Conservation (phyloP, 1,140 invertebrate genomes). For the Drosophila equinoxialis region DNA sequence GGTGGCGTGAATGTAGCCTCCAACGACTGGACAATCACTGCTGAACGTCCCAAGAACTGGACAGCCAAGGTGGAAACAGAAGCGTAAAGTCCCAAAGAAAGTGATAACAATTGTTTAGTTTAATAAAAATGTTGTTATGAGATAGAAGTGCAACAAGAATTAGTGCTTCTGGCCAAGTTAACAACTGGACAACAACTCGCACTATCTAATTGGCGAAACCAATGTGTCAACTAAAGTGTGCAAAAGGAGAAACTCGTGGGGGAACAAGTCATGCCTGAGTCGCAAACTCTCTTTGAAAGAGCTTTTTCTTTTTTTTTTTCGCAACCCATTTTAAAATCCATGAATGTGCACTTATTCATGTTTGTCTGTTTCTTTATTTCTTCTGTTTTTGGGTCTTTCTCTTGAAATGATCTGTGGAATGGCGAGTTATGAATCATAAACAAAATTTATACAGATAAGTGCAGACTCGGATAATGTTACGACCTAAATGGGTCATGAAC, state of each 20-base stretch:
- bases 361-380: background rate
- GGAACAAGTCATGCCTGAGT: slow-evolving; percentile 12
- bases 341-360: slow-evolving; percentile 76
- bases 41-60: slow-evolving; percentile 74
- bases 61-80: slow-evolving; percentile 45
- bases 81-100: slow-evolving; percentile 33
- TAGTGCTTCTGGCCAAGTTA: slow-evolving; percentile 22
- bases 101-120: slow-evolving; percentile 48
- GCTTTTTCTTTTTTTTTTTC: slow-evolving; percentile 44
- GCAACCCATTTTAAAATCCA: slow-evolving; percentile 70
- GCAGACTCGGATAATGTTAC: background rate
- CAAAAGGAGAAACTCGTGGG: slow-evolving; percentile 36
- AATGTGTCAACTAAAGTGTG: slow-evolving; percentile 41
- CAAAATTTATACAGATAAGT: background rate
- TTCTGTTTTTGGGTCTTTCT: slow-evolving; percentile 54
- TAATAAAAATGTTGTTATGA: slow-evolving; percentile 33
- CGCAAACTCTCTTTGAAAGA: slow-evolving; percentile 39
- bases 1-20: slow-evolving; percentile 59
- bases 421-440: slow-evolving; percentile 39
- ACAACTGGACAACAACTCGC: background rate
- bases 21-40: slow-evolving; percentile 82
- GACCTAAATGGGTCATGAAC: background rate
- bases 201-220: slow-evolving; percentile 16
- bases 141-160: slow-evolving; percentile 17
- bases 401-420: slow-evolving; percentile 16